Conservation (phyloP, 1,140 invertebrate species). For the Drosophila baimaii region DNA sequence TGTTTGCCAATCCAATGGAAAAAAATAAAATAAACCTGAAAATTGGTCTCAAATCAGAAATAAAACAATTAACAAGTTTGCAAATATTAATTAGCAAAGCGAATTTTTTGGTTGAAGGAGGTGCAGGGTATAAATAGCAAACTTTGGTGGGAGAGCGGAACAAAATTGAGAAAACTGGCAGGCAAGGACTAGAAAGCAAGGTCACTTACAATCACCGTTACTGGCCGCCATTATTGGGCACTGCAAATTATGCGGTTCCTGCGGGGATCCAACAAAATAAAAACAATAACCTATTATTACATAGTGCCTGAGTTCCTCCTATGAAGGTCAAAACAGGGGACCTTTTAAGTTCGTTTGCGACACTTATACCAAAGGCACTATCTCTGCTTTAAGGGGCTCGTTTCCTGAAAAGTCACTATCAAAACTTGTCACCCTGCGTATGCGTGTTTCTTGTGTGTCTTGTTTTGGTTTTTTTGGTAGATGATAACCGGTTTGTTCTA, state of each 20-base stretch:
- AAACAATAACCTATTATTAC: conserved; percentile 47
- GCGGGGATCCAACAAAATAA: conserved; percentile 60
- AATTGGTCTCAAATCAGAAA: background rate
- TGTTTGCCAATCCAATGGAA: background rate
- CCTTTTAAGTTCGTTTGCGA: background rate
- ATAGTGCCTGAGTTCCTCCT: conserved; percentile 13
- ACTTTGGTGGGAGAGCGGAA: background rate
- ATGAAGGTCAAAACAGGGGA: conserved; percentile 58
- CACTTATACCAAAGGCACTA: conserved; percentile 7
- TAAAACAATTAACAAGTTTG: background rate
- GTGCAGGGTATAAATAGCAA: background rate
- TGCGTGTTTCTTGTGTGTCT: conserved; percentile 18
- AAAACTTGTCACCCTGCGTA: conserved; percentile 54
- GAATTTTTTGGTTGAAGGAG: background rate
- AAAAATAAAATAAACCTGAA: background rate
- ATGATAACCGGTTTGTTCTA: conserved; percentile 72
- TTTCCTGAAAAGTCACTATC: conserved; percentile 63
- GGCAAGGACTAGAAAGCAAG: conserved; percentile 22
- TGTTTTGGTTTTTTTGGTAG: conserved; percentile 46
- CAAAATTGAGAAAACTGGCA: conserved; percentile 6
- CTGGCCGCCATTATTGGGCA: conserved; percentile 69
- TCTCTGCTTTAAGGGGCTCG: conserved; percentile 28
- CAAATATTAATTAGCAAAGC: background rate
- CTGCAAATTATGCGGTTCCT: conserved; percentile 71
- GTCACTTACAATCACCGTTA: conserved; percentile 75